Conservation (phyloP, 1,140 invertebrate species). For the Batillaria attramentaria region DNA sequence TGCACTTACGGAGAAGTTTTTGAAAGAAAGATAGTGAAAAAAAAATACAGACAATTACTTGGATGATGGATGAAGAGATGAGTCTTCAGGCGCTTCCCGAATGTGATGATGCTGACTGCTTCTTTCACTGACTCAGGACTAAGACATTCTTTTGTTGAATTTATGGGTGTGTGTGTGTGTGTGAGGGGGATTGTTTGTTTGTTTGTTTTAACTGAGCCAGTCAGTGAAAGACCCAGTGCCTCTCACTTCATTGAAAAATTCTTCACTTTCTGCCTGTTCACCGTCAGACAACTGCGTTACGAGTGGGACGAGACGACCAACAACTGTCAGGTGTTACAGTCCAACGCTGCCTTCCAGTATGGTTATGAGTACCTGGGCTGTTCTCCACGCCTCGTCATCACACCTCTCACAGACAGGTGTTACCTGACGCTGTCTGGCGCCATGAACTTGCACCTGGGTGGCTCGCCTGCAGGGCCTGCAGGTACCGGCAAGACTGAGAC, state of each 20-base stretch:
- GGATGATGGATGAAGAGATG: no score
- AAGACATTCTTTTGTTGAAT: no score
- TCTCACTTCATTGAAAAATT: no score
- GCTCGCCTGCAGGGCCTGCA: slow-evolving; percentile 69
- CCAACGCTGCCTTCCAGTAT: slow-evolving; percentile 68
- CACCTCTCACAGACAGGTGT: slow-evolving; percentile 75
- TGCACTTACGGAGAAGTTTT: no score
- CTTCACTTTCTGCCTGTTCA: background rate
- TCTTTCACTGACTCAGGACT: no score
- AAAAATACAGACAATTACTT: no score
- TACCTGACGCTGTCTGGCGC: slow-evolving; percentile 77
- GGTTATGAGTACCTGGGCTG: slow-evolving; percentile 73
- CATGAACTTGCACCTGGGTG: slow-evolving; percentile 83
- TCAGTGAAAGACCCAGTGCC: no score
- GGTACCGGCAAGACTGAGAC: slow-evolving; percentile 72
- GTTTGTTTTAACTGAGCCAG: no score
- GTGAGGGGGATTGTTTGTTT: no score
- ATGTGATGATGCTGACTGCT: no score
- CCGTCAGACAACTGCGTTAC: slow-evolving; percentile 71
- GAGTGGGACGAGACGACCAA: slow-evolving; percentile 71
- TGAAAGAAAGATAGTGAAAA: no score
- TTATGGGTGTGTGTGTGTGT: background rate
- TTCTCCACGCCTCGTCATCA: slow-evolving; percentile 72
- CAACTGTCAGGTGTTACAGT: slow-evolving; percentile 67
- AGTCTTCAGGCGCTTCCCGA: no score